These are phyloP conservation scores for Hirtodrosophila histrioides DNA, from an alignment of 2,888 invertebrate species.

Conservation along the genomic window DNA sequence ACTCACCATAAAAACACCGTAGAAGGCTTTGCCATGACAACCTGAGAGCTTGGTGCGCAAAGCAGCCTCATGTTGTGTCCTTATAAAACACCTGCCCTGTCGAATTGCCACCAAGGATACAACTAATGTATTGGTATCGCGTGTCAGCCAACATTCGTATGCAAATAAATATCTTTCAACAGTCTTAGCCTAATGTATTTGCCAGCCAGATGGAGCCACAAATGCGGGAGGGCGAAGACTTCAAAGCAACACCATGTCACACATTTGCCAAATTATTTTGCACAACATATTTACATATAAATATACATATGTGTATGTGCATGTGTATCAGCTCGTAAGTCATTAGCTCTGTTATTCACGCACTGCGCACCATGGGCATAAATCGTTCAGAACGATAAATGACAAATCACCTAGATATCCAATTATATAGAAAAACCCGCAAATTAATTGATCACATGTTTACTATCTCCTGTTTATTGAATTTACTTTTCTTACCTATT, in stretches of 20 bases:
- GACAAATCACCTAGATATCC: too few relatives aligned
- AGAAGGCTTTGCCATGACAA: constrained; percentile 18
- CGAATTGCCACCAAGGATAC: constrained; percentile 10
- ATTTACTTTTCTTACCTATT: too few relatives aligned
- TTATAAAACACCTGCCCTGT: constrained; percentile 15
- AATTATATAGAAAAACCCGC: too few relatives aligned
- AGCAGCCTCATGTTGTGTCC: constrained; percentile 1
- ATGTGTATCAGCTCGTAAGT: constrained; percentile 37
- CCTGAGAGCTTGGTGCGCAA: constrained; percentile 6
- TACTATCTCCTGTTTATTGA: too few relatives aligned
- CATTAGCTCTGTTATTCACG: constrained; percentile 41
- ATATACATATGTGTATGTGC: constrained; percentile 6
- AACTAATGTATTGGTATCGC: constrained; percentile 16
- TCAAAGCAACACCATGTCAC: constrained; percentile 57
- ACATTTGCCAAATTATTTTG: constrained; percentile 49
- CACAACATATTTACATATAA: constrained; percentile 28
- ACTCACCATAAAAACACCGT: background rate
- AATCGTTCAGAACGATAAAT: background rate
- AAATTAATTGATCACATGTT: too few relatives aligned
- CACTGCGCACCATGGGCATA: constrained; percentile 29
- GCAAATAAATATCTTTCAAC: constrained; percentile 70
- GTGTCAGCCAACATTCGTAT: constrained; percentile 24
- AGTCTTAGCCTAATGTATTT: constrained; percentile 33
- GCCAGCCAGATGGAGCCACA: background rate
- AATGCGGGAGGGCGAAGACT: constrained; percentile 15